phyloP scores from a whole-genome alignment of 2,113 vertebrate species.

The Podocnemis expansa region DNA sequence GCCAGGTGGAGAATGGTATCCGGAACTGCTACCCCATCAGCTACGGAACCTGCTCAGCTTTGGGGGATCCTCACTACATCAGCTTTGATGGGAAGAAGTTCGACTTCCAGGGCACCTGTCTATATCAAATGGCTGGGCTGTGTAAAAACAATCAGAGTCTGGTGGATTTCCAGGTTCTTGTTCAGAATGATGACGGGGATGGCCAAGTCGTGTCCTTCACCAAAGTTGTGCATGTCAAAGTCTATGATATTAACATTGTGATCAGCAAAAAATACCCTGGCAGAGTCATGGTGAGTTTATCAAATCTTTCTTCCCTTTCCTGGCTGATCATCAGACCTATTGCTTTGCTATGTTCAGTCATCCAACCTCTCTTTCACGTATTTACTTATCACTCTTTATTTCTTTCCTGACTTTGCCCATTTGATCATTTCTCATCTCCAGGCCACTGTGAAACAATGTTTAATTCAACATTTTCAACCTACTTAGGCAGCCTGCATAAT shows the following conservation, averaged over 20 bases:
- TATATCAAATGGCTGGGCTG: constrained; percentile 75
- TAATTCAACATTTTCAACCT: not conserved
- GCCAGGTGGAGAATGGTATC: constrained; percentile 69
- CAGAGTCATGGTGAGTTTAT: constrained; percentile 57
- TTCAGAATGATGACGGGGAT: constrained; percentile 71
- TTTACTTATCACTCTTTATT: not conserved
- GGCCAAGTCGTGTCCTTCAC: constrained; percentile 51
- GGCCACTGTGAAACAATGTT: not conserved
- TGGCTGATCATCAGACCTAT: not conserved
- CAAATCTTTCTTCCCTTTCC: not conserved
- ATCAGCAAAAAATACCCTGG: constrained; percentile 48
- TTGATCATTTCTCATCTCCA: not conserved
- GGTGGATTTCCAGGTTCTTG: constrained; percentile 77
- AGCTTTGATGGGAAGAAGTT: constrained; percentile 62
- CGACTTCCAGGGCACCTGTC: constrained; percentile 80
- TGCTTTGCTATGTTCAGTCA: not conserved
- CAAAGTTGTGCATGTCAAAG: constrained; percentile 67
- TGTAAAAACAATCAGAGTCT: constrained; percentile 43
- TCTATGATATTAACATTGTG: constrained; percentile 65
- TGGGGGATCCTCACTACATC: not conserved
- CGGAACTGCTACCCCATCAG: constrained; percentile 66
- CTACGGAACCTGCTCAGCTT: constrained; percentile 63
- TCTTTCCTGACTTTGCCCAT: not conserved
- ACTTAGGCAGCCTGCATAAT: too few species aligned
- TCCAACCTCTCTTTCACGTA: not conserved